Conservation (phyloP, 1,140 invertebrate genomes). For the Pseudomyrmex sp. region DNA sequence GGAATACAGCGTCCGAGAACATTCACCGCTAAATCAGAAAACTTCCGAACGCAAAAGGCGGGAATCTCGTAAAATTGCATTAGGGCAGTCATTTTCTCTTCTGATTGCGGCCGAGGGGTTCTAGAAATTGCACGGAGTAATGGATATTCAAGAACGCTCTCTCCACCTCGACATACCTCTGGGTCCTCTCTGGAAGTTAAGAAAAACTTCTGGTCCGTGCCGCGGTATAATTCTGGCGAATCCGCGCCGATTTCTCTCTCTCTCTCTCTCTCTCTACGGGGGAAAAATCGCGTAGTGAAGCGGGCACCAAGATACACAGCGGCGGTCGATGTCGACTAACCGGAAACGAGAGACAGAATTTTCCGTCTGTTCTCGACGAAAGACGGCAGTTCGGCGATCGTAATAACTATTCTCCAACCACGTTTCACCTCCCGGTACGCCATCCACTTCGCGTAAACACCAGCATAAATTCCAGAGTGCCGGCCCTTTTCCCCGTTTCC, state of each 20-base stretch:
- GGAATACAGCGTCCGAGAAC: slow-evolving; percentile 42
- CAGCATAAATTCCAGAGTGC: slow-evolving; percentile 77
- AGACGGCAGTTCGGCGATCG: slow-evolving; percentile 68
- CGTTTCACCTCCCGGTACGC: slow-evolving; percentile 40
- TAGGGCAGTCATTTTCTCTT: slow-evolving; percentile 49
- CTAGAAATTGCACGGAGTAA: slow-evolving; percentile 54
- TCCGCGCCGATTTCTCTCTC: slow-evolving; percentile 13
- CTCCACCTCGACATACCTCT: slow-evolving; percentile 18
- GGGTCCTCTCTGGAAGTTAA: slow-evolving; percentile 21
- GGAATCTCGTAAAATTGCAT: slow-evolving; percentile 62
- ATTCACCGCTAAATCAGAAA: slow-evolving; percentile 63
- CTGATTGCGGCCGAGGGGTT: slow-evolving; percentile 51
- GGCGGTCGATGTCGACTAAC: background rate
- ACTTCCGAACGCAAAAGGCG: slow-evolving; percentile 47
- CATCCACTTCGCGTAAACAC: slow-evolving; percentile 76
- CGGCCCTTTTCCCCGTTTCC: slow-evolving; percentile 39
- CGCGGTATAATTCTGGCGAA: slow-evolving; percentile 22
- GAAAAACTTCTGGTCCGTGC: slow-evolving; percentile 27
- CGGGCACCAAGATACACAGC: background rate
- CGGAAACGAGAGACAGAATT: slow-evolving; percentile 41
- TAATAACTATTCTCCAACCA: slow-evolving; percentile 75
- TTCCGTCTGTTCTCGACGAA: slow-evolving; percentile 49
- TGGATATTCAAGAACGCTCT: slow-evolving; percentile 40
- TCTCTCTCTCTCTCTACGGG: background rate
- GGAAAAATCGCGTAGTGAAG: background rate